Evolutionary conservation across 92 coral and sea anemone species (phyloP), one percentile per base, ranked within the genome.

Genomic region (Epizoanthus stellaris): DNA sequence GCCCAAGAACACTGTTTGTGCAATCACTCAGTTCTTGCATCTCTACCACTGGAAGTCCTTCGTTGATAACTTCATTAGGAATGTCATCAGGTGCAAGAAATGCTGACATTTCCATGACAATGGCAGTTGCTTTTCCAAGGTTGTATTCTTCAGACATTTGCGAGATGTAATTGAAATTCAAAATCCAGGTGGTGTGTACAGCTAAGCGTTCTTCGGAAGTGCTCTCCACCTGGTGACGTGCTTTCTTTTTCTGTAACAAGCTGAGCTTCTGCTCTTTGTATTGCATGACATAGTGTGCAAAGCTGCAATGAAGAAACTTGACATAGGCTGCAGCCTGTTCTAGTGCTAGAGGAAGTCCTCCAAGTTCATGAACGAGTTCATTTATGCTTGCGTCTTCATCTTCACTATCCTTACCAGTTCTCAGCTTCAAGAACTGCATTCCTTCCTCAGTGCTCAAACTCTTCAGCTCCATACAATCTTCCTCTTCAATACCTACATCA

Each of bases 251-350:
- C 62, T 91, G 82, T 76, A 95, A 66, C 16, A 91, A 85, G 34
- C 75, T 49, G 19, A 95, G 64, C 52, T 67, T 88, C 67, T 87
- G 89, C 23, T 91, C 66, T 40, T 86, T 80, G 82, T 89, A 91
- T 73, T 94, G 64, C 47, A 82, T 70, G n/a, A 87, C 34, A 67
- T 93, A 93, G 21, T 75, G 68, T 10, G 90, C 88, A 63, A 93
- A 85, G 5, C 89, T 43, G 67, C 85, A 66, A 3, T 21, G 57
- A 38, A 72, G 88, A 15, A 54, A 45, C 54, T 85, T 75, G 58
- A 95, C 88, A 58, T 89, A 91, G 6, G 98, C 98, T 30, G 89
- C 93, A 23, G 98, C 95, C 88, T 94, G 98, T 66, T 94, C 98
- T 38, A 94, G 84, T 4, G 98, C 98, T 67, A 95, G 65, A 3